phyloP scores from a whole-genome alignment of 2,888 invertebrate genomes.

The Amphimallon solstitiale region DNA sequence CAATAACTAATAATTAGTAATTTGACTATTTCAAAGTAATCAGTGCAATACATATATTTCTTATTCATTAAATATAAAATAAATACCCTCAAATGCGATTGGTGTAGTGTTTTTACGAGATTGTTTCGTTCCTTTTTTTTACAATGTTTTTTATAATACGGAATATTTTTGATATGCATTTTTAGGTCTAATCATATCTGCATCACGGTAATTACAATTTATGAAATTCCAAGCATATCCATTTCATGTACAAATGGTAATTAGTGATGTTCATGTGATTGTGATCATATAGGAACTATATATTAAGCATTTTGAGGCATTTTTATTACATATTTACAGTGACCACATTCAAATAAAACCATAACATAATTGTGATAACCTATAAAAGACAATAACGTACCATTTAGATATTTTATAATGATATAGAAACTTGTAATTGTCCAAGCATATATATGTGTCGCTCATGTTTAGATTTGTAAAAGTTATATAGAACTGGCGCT shows the following conservation, averaged over 20 bases:
- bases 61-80: background rate
- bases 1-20: too few species aligned
- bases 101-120: background rate
- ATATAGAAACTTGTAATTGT: slow-evolving; percentile 7
- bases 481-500: slow-evolving; percentile 64
- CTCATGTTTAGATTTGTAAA: slow-evolving; percentile 41
- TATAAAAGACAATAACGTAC: slow-evolving; percentile 46
- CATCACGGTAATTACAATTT: background rate
- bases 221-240: background rate
- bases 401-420: slow-evolving; percentile 14
- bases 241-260: background rate
- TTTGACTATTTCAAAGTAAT: too few species aligned
- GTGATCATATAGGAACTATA: background rate
- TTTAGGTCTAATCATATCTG: background rate
- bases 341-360: slow-evolving; percentile 4
- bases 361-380: slow-evolving; percentile 51
- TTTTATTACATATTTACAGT: slow-evolving; percentile 38
- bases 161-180: background rate
- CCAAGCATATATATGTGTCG: background rate
- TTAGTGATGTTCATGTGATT: slow-evolving; percentile 3
- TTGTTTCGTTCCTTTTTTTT: too few species aligned
- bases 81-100: slow-evolving; percentile 18
- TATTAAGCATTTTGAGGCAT: slow-evolving; percentile 52
- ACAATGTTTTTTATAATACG: background rate
- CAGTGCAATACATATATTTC: slow-evolving; percentile 4